Evolutionary conservation across 2,113 vertebrate species (phyloP), one percentile per base, ranked within the genome.

Genomic region (Rutilus rutilus): DNA sequence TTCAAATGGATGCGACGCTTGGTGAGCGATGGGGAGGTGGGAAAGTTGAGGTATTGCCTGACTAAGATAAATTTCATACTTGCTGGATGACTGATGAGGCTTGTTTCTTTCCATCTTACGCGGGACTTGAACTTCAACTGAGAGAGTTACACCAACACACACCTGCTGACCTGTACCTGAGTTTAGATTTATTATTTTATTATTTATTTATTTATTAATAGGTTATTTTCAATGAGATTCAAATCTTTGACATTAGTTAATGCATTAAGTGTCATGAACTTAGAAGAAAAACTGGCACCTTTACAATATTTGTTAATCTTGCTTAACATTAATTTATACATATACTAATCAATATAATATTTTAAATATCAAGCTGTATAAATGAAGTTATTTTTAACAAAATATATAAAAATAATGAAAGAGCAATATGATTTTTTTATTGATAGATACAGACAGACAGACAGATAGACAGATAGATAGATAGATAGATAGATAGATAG

Each of bases 11-110:
- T 69, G 25, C 11, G 19, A 36, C 6, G 12, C 45, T 33, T 8
- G 17, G 23, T 78, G n/a, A 47, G 74, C 33, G 76, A 84, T 65
- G 25, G 30, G n/a, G 33, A 73, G 52, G 27, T 27, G 23, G 74
- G 27, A 85, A 54, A 78, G 83, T 19, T 57, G 57, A 65, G 42
- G 39, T 45, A 54, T 6, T 69, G 75, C 39, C 62, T 39, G 42
- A 52, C 52, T 12, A 8, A 85, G 79, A 83, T 83, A 75, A 54
- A 86, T 78, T 39, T 47, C 67, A 59, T 36, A 50, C 45, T 50
- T 27, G 45, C 67, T 74, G 67, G 79, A 83, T 65, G 83, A 82
- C 27, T 69, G 85, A 88, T 85, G 83, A 71, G 84, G 36, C 62
- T 71, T 19, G 19, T 23, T 39, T 57, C 39, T 84, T 47, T 42